These are phyloP conservation scores for Stratiolaelaps scimitus DNA, from an alignment of 1,140 invertebrate genomes.

Conservation along the genomic window DNA sequence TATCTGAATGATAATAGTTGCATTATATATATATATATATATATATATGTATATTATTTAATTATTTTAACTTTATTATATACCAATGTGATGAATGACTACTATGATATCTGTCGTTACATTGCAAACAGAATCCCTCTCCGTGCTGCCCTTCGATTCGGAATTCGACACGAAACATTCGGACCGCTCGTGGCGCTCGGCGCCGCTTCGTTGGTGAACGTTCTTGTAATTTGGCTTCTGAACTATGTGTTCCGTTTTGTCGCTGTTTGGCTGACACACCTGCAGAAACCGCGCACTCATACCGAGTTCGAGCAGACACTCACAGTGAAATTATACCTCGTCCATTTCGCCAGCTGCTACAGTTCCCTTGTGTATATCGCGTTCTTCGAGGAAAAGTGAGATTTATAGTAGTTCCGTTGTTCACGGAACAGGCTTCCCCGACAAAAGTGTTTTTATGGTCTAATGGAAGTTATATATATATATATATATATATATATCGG, in stretches of 20 bases:
- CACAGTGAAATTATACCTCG: slow-evolving; percentile 6
- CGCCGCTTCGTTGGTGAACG: neutral
- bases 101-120: too few relatives aligned
- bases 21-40: too few relatives aligned
- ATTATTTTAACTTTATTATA: too few relatives aligned
- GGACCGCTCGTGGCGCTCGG: neutral
- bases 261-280: neutral
- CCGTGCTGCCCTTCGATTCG: neutral
- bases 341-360: slow-evolving; percentile 5
- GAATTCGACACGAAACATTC: neutral
- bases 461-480: too few relatives aligned
- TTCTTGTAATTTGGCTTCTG: neutral
- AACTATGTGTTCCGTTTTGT: neutral
- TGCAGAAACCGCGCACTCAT: neutral
- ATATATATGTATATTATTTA: too few relatives aligned
- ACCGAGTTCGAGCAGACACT: slow-evolving; percentile 1
- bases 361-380: neutral
- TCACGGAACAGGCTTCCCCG: too few relatives aligned
- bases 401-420: too few relatives aligned
- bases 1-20: too few relatives aligned
- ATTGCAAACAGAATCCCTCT: neutral
- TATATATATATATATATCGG: too few relatives aligned
- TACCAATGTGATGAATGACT: too few relatives aligned
- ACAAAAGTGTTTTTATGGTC: too few relatives aligned
- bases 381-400: slow-evolving; percentile 4